Evolutionary conservation across 92 coral and sea anemone species (phyloP).

Genomic region (Meandrina meandrites): DNA sequence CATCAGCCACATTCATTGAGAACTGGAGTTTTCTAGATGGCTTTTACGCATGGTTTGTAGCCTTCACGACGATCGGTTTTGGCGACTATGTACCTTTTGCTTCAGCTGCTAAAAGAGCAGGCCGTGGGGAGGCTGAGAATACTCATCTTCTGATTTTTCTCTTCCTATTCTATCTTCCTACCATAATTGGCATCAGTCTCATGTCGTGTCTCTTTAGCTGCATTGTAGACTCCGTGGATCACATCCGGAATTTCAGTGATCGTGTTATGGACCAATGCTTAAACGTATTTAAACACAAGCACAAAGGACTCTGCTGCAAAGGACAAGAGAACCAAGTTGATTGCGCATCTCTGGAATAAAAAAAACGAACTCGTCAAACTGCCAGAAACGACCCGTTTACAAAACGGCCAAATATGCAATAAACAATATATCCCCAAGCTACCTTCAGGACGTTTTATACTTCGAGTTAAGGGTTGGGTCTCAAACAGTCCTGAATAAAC

Average conservation of each 20-base stretch:
- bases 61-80: slow-evolving; percentile 20
- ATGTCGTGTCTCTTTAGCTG: not conserved
- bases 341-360: not conserved
- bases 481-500: too few relatives aligned
- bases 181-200: not conserved
- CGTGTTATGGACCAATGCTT: not conserved
- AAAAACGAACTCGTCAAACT: too few relatives aligned
- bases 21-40: not conserved
- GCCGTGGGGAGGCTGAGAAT: not conserved
- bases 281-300: too few relatives aligned
- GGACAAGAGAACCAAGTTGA: not conserved
- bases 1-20: not conserved
- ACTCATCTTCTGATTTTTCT: not conserved
- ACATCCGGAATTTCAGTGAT: not conserved
- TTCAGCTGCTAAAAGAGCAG: not conserved
- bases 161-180: not conserved
- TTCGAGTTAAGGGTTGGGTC: too few relatives aligned
- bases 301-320: not conserved
- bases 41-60: slow-evolving; percentile 2
- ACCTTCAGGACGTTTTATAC: too few relatives aligned
- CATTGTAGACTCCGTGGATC: slow-evolving; percentile 15
- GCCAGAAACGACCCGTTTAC: too few relatives aligned
- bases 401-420: too few relatives aligned
- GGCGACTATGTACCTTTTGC: slow-evolving; percentile 10
- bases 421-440: too few relatives aligned